Base-by-base conservation (phyloP, 2,797 vertebrate genomes). In the Mormyrops boulengeri region DNA sequence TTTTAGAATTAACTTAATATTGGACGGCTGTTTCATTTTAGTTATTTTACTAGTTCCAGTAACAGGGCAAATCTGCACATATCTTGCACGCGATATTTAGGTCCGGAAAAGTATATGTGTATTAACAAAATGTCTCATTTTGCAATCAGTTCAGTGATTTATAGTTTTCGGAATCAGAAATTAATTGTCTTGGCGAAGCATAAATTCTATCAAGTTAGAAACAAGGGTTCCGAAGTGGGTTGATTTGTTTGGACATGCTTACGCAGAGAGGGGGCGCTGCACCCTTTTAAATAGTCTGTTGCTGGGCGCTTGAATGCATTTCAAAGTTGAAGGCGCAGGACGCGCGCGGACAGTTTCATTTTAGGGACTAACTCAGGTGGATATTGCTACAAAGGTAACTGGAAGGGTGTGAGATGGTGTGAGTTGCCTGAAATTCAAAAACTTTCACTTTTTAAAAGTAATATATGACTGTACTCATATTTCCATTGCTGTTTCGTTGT, bases 181-280 rank as follows among this genome's bases (percentile, higher is more conserved):
- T 82, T 47, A 11, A 44, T 47, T 44, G 19, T 82, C 77, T 47
- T n/a, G 8, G 41, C 41, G 77, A 47, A 82, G 77, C 9, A 44
- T 8, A 47, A 22, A 82, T 82, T 44, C 41, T 82, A 3, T 44
- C 77, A 41, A 41, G 34, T 77, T 60, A 41, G 49, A 87, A 55
- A 38, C 11, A 41, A 60, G 49, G 53, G 30, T 57, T 41, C 8
- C 30, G 52, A 60, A 41, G 30, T 34, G 52, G 26, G 38, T 8
- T 55, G 85, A 85, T 86, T 47, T 85, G 44, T 66, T 85, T 66
- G 41, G 49, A 62, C 49, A 49, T 69, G 34, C 69, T 69, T 86
- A 85, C 92, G 92, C 94, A 95, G 95, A 95, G 91, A 96, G 96
- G 94, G 96, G 96, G 96, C 96, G 96, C 96, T 96, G 93, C 93